These are phyloP conservation scores for Triplophysa rosa DNA, from an alignment of 2,113 vertebrate genomes.

Conservation along the genomic window DNA sequence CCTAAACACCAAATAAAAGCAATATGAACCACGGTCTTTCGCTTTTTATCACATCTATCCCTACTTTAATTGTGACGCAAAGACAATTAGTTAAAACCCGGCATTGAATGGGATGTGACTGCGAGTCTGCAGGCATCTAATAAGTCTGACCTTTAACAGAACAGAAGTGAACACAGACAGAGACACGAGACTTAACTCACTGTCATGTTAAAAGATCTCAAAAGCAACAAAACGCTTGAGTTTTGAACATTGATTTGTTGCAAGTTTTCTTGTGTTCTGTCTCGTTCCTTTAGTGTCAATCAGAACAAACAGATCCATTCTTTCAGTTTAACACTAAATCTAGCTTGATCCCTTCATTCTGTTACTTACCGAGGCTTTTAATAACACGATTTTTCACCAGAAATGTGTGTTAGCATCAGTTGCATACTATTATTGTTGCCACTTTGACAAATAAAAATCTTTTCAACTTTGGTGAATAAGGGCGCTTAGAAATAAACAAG, in stretches of 20 bases:
- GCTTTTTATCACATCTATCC: neutral
- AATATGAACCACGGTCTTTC: no score
- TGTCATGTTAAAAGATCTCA: neutral
- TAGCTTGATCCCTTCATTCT: neutral
- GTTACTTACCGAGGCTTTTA: no score
- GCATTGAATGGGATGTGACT: no score
- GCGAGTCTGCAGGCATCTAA: neutral
- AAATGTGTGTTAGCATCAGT: no score
- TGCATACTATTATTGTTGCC: no score
- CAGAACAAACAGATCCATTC: neutral
- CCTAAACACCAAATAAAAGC: no score
- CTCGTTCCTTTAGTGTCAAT: neutral
- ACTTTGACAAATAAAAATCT: no score
- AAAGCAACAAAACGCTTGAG: neutral
- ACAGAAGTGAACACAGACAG: neutral
- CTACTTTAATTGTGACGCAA: neutral
- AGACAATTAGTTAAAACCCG: no score
- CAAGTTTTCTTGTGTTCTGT: neutral
- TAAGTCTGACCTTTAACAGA: conserved; percentile 25
- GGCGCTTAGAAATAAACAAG: no score
- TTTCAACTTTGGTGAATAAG: no score
- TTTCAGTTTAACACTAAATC: neutral
- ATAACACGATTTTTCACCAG: no score
- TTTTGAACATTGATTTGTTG: neutral
- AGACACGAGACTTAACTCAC: neutral